Percentiles rank a stretch among this genome's conserved stretches.
Evolutionary conservation across 2,888 invertebrate species (phyloP).

Genomic region (Phyto melanocephala): DNA sequence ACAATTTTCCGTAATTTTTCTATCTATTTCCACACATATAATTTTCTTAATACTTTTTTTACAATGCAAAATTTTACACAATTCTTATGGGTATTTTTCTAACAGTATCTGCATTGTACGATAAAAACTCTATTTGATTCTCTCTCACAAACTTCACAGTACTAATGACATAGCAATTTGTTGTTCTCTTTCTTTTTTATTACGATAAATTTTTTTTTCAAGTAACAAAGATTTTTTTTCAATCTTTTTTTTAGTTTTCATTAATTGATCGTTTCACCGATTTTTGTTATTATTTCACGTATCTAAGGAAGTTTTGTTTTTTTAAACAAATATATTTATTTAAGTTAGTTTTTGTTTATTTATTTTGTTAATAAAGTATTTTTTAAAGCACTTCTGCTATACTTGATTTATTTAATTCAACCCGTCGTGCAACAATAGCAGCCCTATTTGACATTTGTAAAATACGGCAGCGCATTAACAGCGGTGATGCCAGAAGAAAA

Average conservation of each 20-base stretch:
- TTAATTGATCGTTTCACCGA: background rate
- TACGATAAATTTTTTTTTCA: constrained; percentile 26
- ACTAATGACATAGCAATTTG: constrained; percentile 60
- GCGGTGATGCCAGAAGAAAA: background rate
- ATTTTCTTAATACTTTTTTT: constrained; percentile 31
- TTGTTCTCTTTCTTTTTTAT: constrained; percentile 51
- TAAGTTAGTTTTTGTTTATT: constrained; percentile 24
- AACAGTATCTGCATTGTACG: constrained; percentile 50
- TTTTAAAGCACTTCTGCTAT: background rate
- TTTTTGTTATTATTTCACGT: background rate
- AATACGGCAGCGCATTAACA: background rate
- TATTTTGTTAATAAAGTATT: too few relatives aligned
- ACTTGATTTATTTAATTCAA: constrained; percentile 31
- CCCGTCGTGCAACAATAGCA: background rate
- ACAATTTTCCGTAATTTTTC: constrained; percentile 18
- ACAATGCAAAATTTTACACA: constrained; percentile 50
- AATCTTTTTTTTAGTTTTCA: background rate
- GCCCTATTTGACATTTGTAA: background rate
- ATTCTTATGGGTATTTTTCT: constrained; percentile 46
- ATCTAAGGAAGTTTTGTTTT: background rate
- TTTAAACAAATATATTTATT: background rate
- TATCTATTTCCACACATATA: background rate
- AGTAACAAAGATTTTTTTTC: background rate
- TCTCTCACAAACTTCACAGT: constrained; percentile 58
- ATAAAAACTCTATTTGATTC: constrained; percentile 52